Evolutionary conservation across 1,140 invertebrate genomes (phyloP).

Genomic region (Hestina assimilis): DNA sequence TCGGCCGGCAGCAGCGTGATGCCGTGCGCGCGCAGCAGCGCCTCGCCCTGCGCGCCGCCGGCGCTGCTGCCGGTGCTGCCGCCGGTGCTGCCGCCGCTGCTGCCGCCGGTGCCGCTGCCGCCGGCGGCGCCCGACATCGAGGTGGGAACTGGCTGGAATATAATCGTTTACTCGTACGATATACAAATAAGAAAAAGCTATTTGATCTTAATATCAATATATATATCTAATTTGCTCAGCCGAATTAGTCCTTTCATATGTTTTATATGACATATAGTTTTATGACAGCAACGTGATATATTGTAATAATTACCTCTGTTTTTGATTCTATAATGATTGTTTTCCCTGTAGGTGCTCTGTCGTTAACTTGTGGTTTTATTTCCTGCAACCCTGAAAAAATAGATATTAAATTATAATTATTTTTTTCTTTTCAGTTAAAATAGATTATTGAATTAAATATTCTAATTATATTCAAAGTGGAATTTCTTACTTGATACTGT

Average conservation of each 20-base stretch:
- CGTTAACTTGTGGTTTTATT: conserved; percentile 18
- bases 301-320: conserved; percentile 26
- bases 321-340: conserved; percentile 26
- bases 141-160: neutral
- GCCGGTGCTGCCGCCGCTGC: conserved; percentile 79
- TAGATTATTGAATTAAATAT: too few species aligned
- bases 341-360: conserved; percentile 10
- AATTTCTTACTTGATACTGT: conserved; percentile 22
- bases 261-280: neutral
- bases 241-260: too few species aligned
- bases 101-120: conserved; percentile 83
- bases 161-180: too few species aligned
- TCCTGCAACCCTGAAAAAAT: conserved; percentile 23
- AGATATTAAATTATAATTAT: neutral
- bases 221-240: too few species aligned
- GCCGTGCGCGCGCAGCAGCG: conserved; percentile 85
- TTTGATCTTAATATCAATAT: too few species aligned
- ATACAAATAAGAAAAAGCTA: too few species aligned
- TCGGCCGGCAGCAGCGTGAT: conserved; percentile 81
- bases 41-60: conserved; percentile 85
- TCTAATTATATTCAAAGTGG: neutral
- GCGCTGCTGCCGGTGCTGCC: conserved; percentile 80
- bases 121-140: conserved; percentile 82
- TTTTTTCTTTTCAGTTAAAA: too few species aligned
- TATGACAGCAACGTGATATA: neutral